Evolutionary conservation across 2,797 vertebrate genomes (phyloP).

Genomic region (Coccyzus lansbergi): DNA sequence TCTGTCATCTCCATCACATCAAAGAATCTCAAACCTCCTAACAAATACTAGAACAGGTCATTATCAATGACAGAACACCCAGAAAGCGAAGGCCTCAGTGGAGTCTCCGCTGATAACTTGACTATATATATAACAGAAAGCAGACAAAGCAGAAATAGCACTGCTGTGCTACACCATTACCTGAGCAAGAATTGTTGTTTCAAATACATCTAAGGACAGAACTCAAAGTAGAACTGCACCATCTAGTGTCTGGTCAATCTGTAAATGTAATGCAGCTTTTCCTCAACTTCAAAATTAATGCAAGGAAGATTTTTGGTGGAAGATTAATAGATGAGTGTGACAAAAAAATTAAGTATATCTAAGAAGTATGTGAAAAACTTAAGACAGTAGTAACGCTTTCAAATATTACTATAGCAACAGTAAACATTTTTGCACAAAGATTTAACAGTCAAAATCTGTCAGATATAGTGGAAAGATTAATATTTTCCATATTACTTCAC

Average conservation of each 20-base stretch:
- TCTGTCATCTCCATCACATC: background rate
- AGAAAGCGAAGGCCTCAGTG: background rate
- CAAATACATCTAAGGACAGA: background rate
- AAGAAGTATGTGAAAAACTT: background rate
- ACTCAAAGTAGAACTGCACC: conserved; percentile 46
- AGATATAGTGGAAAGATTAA: background rate
- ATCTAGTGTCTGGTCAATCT: conserved; percentile 43
- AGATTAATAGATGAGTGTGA: rapidly evolving
- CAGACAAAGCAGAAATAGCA: background rate
- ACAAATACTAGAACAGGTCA: background rate
- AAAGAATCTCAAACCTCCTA: background rate
- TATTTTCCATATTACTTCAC: background rate
- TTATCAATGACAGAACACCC: background rate
- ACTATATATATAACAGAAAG: background rate
- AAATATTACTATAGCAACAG: background rate
- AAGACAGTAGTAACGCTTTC: background rate
- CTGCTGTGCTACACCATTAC: background rate
- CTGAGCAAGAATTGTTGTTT: background rate
- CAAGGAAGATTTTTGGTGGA: background rate
- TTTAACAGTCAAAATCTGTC: background rate
- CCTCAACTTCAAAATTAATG: rapidly evolving
- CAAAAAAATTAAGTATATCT: background rate
- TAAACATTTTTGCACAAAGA: background rate
- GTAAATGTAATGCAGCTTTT: rapidly evolving
- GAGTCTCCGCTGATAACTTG: background rate